Evolutionary conservation across 2,797 vertebrate species (phyloP).

Genomic region (Anabacerthia variegaticeps): DNA sequence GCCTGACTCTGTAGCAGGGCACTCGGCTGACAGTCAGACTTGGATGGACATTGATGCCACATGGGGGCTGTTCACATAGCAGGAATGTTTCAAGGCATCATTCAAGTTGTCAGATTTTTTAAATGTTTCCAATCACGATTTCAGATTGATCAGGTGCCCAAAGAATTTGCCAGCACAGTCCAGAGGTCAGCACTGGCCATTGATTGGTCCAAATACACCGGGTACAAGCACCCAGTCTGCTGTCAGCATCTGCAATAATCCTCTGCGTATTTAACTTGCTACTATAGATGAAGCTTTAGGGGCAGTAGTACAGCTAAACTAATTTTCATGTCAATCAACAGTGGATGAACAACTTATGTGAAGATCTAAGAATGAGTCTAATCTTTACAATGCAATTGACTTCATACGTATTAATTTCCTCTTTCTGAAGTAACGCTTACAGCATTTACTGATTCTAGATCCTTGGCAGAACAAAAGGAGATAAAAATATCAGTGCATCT

Average conservation of each 20-base stretch:
- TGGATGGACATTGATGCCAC: rapidly evolving
- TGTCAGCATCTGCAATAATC: not conserved
- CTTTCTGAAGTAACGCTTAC: not conserved
- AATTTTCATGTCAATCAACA: not conserved
- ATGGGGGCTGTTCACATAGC: not conserved
- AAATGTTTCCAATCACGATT: not conserved
- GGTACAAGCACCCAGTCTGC: not conserved
- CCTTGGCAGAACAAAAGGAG: not conserved
- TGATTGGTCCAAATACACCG: rapidly evolving
- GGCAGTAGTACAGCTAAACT: not conserved
- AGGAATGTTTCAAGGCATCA: not conserved
- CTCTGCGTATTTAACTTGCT: not conserved
- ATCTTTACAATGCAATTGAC: not conserved
- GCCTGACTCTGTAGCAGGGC: not conserved
- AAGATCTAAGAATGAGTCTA: not conserved
- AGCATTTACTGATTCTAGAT: not conserved
- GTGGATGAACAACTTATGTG: not conserved
- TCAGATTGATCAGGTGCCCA: not conserved
- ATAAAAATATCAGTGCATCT: not conserved
- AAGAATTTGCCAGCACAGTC: not conserved
- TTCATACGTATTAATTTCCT: not conserved
- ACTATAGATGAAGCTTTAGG: not conserved
- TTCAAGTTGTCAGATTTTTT: not conserved
- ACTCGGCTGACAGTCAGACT: rapidly evolving
- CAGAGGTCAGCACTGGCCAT: not conserved